Evolutionary conservation across 1,140 invertebrate genomes (phyloP).

Genomic region (Magallana gigas): DNA sequence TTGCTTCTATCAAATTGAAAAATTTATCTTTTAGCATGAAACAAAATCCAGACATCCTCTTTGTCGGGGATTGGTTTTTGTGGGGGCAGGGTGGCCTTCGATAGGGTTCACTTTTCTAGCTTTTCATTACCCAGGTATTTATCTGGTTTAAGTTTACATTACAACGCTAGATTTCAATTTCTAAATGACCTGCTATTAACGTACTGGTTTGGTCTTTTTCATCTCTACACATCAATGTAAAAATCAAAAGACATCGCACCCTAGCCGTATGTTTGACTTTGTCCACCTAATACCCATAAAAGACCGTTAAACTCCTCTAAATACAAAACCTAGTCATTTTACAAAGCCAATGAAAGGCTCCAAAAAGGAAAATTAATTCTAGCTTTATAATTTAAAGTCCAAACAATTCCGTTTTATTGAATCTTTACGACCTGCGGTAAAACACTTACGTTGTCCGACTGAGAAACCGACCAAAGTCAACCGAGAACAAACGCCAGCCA

Average conservation of each 20-base stretch:
- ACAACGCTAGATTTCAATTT: background rate
- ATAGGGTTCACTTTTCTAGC: background rate
- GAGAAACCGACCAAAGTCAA: background rate
- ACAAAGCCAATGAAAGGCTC: background rate
- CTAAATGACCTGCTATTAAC: background rate
- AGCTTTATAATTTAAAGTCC: conserved; percentile 32
- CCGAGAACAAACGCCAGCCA: background rate
- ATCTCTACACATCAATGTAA: conserved; percentile 1
- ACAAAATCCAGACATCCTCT: background rate
- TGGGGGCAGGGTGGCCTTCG: too few relatives aligned
- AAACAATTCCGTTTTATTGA: conserved; percentile 9
- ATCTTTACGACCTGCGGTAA: conserved; percentile 16
- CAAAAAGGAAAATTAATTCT: conserved; percentile 19
- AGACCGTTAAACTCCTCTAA: conserved; percentile 22
- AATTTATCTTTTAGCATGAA: conserved; percentile 14
- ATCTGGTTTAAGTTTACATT: background rate
- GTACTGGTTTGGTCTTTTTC: conserved; percentile 8
- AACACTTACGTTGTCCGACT: conserved; percentile 21
- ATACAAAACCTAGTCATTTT: conserved; percentile 14
- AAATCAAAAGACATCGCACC: conserved; percentile 15
- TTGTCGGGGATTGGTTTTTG: background rate
- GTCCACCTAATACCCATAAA: background rate
- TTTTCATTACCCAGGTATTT: background rate
- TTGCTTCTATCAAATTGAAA: conserved; percentile 24
- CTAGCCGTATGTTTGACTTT: background rate